These are phyloP conservation scores for Ooceraea biroi DNA, from an alignment of 1,140 invertebrate species.

Conservation along the genomic window DNA sequence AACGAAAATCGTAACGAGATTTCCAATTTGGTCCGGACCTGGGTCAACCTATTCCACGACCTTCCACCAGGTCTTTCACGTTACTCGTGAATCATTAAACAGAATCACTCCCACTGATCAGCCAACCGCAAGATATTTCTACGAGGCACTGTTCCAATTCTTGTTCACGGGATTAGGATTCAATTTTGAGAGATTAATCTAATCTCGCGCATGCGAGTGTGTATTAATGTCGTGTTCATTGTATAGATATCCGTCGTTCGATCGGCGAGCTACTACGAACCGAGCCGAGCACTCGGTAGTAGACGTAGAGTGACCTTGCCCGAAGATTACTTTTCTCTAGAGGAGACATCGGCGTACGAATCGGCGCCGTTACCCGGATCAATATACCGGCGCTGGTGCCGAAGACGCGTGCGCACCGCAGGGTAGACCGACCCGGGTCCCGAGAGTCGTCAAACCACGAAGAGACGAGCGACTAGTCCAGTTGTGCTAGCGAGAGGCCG, in stretches of 20 bases:
- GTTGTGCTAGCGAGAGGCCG: slow-evolving; percentile 61
- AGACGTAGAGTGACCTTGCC: slow-evolving; percentile 76
- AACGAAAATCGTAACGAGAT: not conserved
- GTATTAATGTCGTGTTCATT: no score
- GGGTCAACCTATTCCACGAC: slow-evolving; percentile 19
- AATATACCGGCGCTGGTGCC: slow-evolving; percentile 72
- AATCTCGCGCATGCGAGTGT: not conserved
- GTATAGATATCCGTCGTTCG: no score
- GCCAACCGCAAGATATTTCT: not conserved
- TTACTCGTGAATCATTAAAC: no score
- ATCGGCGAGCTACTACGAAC: not conserved
- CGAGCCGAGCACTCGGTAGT: slow-evolving; percentile 33
- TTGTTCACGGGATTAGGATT: not conserved
- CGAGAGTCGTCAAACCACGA: slow-evolving; percentile 62
- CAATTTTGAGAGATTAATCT: not conserved
- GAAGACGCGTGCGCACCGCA: slow-evolving; percentile 47
- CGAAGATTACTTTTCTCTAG: slow-evolving; percentile 46
- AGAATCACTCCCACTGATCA: no score
- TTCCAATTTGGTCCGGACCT: not conserved
- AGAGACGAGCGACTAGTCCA: slow-evolving; percentile 59
- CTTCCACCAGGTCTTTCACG: not conserved
- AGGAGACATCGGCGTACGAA: slow-evolving; percentile 62
- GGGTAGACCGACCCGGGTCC: slow-evolving; percentile 68
- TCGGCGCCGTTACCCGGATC: slow-evolving; percentile 81
- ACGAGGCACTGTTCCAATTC: not conserved